These are phyloP conservation scores for Pristiophorus japonicus DNA, from an alignment of 2,113 vertebrate genomes.

Conservation along the genomic window DNA sequence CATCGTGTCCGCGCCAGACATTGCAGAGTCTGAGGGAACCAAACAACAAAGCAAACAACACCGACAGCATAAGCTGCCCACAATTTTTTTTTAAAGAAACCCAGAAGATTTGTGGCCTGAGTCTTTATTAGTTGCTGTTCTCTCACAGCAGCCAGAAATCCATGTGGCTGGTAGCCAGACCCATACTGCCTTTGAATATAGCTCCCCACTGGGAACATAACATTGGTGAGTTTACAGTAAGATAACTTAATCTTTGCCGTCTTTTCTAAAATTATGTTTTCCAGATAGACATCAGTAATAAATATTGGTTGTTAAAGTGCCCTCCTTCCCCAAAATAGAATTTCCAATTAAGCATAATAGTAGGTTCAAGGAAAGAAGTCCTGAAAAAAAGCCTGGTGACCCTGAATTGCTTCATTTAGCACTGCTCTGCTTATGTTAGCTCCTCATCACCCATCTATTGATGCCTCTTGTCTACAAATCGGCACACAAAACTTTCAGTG, in stretches of 20 bases:
- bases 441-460: neutral
- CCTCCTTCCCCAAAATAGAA: neutral
- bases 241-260: neutral
- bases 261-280: neutral
- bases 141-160: neutral
- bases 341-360: neutral
- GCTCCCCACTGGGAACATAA: slow-evolving; percentile 17
- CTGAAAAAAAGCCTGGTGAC: neutral
- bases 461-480: neutral
- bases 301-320: neutral
- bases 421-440: neutral
- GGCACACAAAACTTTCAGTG: neutral
- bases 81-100: neutral
- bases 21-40: neutral
- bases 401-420: neutral
- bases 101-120: neutral
- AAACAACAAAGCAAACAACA: neutral
- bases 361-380: neutral
- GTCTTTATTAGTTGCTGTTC: neutral
- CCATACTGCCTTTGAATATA: too few relatives aligned
- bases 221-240: neutral
- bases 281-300: neutral
- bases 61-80: neutral
- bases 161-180: neutral
- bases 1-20: too few relatives aligned